Evolutionary conservation across 2,888 invertebrate species (phyloP).

Genomic region (Selenia dentaria): DNA sequence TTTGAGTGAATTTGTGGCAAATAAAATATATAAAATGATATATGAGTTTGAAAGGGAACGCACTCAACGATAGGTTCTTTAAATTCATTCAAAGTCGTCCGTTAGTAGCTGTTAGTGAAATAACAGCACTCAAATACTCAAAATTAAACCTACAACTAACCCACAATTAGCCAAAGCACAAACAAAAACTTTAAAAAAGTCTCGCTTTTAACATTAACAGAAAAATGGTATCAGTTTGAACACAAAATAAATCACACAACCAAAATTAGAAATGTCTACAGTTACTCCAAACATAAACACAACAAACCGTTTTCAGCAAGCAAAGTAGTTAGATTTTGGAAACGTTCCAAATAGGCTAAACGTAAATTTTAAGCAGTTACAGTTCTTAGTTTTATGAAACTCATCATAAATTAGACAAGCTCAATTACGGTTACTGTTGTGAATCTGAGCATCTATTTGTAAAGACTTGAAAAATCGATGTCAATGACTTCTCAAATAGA

Average conservation of each 20-base stretch:
- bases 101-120: slow-evolving; percentile 84
- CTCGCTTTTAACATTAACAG: slow-evolving; percentile 41
- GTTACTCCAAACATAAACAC: slow-evolving; percentile 39
- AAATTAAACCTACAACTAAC: slow-evolving; percentile 43
- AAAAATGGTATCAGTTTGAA: slow-evolving; percentile 33
- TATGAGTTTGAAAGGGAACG: neutral
- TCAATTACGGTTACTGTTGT: neutral
- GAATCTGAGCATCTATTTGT: slow-evolving; percentile 4
- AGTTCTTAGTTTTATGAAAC: neutral
- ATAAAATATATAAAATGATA: neutral
- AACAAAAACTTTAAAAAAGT: no score
- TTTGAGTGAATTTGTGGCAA: slow-evolving; percentile 63
- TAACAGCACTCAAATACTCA: slow-evolving; percentile 76
- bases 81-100: slow-evolving; percentile 72
- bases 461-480: no score
- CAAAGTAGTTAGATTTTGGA: slow-evolving; percentile 28
- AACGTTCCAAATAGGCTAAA: slow-evolving; percentile 39
- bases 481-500: neutral
- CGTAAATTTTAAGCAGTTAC: slow-evolving; percentile 32
- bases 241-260: slow-evolving; percentile 38
- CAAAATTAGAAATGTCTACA: slow-evolving; percentile 43
- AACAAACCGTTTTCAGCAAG: slow-evolving; percentile 40
- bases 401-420: slow-evolving; percentile 26
- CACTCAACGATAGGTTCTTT: neutral
- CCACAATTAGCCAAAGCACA: slow-evolving; percentile 30